These are phyloP conservation scores for Odocoileus hemionus DNA, from an alignment of 2,113 vertebrate genomes.

Conservation along the genomic window DNA sequence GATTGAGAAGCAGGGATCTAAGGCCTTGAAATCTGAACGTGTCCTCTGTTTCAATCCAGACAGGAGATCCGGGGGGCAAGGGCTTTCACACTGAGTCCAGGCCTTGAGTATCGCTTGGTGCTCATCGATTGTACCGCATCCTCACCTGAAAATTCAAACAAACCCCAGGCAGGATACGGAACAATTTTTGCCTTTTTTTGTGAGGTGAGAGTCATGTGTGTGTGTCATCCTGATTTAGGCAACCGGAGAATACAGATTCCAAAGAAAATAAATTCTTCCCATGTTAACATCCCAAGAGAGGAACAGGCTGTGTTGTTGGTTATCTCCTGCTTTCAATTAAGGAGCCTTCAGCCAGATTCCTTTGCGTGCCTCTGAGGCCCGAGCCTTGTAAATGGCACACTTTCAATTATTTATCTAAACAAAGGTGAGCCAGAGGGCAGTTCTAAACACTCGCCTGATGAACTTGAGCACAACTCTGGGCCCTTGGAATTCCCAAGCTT, in stretches of 20 bases:
- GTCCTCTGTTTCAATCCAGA: not conserved
- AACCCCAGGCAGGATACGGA: not conserved
- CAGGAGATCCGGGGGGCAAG: not conserved
- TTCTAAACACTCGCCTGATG: slow-evolving; percentile 59
- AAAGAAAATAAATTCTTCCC: not conserved
- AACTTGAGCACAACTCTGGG: slow-evolving; percentile 41
- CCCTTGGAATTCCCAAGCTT: slow-evolving; percentile 71
- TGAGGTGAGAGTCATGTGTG: not conserved
- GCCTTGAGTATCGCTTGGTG: fast-evolving
- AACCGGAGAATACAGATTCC: not conserved
- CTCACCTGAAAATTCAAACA: not conserved
- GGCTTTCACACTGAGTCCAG: fast-evolving
- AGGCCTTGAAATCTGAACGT: fast-evolving
- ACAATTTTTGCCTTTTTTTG: not conserved
- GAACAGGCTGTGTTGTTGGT: not conserved
- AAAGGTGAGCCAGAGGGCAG: slow-evolving; percentile 83
- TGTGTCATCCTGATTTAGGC: not conserved
- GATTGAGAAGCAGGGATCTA: not conserved
- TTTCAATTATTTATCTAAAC: slow-evolving; percentile 80
- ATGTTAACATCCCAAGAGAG: not conserved
- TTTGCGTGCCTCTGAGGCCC: slow-evolving; percentile 60
- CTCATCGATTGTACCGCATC: fast-evolving
- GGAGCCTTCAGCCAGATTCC: slow-evolving; percentile 67
- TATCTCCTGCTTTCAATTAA: slow-evolving; percentile 75
- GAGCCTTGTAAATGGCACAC: slow-evolving; percentile 64